phyloP scores from a whole-genome alignment of 2,888 invertebrate genomes.

The Pyrochroa serraticornis region DNA sequence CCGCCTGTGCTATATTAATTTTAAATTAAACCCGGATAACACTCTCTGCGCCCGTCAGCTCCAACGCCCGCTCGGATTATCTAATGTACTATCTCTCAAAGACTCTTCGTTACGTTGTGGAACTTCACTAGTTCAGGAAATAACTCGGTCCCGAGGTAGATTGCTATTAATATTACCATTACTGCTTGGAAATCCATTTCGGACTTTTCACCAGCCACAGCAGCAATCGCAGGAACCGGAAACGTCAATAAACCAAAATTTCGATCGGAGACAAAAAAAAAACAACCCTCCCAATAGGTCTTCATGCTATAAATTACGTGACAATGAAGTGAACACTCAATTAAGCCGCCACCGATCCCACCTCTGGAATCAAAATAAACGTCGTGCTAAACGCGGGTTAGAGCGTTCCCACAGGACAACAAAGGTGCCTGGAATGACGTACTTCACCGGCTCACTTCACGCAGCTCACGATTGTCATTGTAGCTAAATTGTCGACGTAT shows the following conservation, averaged over 20 bases:
- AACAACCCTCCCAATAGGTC: not conserved
- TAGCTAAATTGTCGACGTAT: constrained; percentile 55
- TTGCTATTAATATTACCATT: constrained; percentile 55
- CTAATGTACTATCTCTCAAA: constrained; percentile 52
- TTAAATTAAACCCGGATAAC: constrained; percentile 71
- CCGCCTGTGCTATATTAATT: constrained; percentile 74
- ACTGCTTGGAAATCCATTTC: constrained; percentile 50
- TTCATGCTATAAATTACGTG: constrained; percentile 18
- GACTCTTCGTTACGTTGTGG: constrained; percentile 41
- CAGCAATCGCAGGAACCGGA: constrained; percentile 4
- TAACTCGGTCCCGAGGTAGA: constrained; percentile 56
- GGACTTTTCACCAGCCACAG: constrained; percentile 29
- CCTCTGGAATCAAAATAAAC: constrained; percentile 50
- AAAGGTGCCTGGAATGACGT: constrained; percentile 32
- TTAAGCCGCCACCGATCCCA: constrained; percentile 43
- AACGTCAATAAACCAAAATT: no score
- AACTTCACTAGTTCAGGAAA: constrained; percentile 50
- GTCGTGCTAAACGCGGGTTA: constrained; percentile 13
- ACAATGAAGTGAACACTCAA: constrained; percentile 39
- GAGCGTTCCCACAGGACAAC: constrained; percentile 49
- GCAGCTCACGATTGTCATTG: constrained; percentile 44
- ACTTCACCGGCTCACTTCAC: constrained; percentile 42
- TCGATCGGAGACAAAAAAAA: no score
- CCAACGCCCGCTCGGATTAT: constrained; percentile 50
- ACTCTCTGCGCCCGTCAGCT: constrained; percentile 49